A percentile compares a stretch with the other conserved stretches of the same genome.
Evolutionary conservation across 2,113 vertebrate species (phyloP).

Genomic region (Damaliscus lunatus): DNA sequence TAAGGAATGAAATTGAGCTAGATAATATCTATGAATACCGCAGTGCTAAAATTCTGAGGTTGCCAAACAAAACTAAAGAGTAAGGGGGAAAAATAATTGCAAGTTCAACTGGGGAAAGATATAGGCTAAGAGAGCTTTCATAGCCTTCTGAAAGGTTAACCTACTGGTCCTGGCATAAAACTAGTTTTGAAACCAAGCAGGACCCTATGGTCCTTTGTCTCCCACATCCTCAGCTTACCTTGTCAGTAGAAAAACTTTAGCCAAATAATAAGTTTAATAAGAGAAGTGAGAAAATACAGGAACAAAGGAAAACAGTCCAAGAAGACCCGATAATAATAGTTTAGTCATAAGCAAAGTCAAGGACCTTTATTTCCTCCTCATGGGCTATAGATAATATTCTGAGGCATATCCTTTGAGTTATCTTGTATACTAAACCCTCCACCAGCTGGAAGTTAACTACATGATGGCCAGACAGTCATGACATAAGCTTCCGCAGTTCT

Average conservation of each 20-base stretch:
- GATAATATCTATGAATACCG: not conserved
- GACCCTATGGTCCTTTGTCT: not conserved
- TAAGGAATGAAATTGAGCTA: not conserved
- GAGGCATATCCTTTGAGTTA: not conserved
- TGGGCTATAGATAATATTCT: not conserved
- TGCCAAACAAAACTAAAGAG: not conserved
- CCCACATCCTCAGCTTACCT: not conserved
- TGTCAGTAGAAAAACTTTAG: not conserved
- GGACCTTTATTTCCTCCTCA: not conserved
- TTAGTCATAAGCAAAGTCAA: not conserved
- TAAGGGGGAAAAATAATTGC: not conserved
- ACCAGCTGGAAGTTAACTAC: not conserved
- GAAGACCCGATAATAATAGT: not conserved
- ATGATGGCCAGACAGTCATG: not conserved
- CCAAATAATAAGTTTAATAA: not conserved
- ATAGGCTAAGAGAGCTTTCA: not conserved
- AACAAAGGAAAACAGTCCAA: not conserved
- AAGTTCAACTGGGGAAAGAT: not conserved
- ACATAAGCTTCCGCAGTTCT: not conserved
- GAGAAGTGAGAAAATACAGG: not conserved
- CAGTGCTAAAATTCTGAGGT: not conserved
- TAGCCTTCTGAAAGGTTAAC: not conserved
- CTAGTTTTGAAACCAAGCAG: not conserved
- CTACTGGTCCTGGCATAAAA: not conserved
- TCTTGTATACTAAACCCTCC: not conserved